Base-by-base conservation (phyloP, 1,140 invertebrate species). In the Achatina immaculata region DNA sequence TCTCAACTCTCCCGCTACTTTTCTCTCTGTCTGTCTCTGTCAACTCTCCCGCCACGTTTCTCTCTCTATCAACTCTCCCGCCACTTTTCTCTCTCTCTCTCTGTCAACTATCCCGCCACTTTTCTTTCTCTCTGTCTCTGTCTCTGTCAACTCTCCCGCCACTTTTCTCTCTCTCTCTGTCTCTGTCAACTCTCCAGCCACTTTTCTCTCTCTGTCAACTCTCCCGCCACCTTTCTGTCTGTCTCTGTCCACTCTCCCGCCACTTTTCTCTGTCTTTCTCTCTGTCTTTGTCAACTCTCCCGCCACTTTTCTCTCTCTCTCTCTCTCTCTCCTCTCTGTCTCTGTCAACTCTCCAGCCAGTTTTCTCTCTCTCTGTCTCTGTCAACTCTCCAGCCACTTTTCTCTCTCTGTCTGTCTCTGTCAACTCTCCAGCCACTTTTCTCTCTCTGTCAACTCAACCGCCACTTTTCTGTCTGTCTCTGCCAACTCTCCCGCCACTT, bases 201-300 rank as follows among this genome's bases (percentile, higher is more conserved):
- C 24, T 24, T 51, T 24, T 51, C 48, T 51, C 48, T 51, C 48
- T 51, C 11, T 51, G 11, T 51, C 11, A 19, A 11, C n/a, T 45
- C 42, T 28, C 28, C 36, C 45, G 16, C 73, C 48, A n/a, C 36
- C 36, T 75, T 28, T 75, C 28, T 28, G 14, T 66, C 65, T n/a
- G 14, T 66, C 28, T 45, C 28, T 36, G 16, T 42, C 73, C 11
- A 11, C 48, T 36, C 40, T 43, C 40, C 42, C 28, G n/a, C 42
- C 28, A 28, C 43, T 48, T 48, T 36, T 48, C 28, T 48, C 16
- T 48, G 6, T 31, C 11, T n/a, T n/a, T n/a, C n/a, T n/a, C 9
- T 38, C 16, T 71, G 14, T 71, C 68, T 71, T 34, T 71, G 6
- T 71, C 68, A 9, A n/a, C n/a, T n/a, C n/a, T n/a, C n/a, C n/a